Evolutionary conservation across 1,140 invertebrate species (phyloP).

Genomic region (Brevipalpus yothersi): DNA sequence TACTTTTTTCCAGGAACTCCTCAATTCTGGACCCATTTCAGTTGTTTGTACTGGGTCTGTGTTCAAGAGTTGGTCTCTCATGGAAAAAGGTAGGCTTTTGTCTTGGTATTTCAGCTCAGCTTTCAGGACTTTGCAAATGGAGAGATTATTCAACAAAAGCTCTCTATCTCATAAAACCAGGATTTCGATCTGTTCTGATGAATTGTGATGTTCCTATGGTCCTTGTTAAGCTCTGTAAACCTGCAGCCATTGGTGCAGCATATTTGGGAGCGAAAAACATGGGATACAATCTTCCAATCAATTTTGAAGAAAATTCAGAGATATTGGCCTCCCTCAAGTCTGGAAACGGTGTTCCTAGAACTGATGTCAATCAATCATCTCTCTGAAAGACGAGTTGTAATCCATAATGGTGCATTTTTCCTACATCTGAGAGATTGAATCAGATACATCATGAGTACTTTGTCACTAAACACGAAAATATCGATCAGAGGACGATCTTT

Average conservation of each 20-base stretch:
- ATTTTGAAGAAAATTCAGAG: not conserved
- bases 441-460: too few relatives aligned
- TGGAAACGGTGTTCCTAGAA: too few relatives aligned
- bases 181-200: not conserved
- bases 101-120: not conserved
- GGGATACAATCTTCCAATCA: not conserved
- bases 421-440: too few relatives aligned
- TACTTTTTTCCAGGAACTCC: too few relatives aligned
- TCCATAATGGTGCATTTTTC: too few relatives aligned
- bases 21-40: conserved; percentile 23
- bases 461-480: too few relatives aligned
- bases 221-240: not conserved
- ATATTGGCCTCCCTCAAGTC: too few relatives aligned
- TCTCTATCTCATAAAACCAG: not conserved
- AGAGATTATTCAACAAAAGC: not conserved
- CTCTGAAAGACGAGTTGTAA: too few relatives aligned
- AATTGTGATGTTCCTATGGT: not conserved
- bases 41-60: conserved; percentile 84
- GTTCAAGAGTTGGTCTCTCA: conserved; percentile 67
- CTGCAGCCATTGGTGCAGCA: not conserved
- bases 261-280: not conserved
- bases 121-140: not conserved
- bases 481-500: too few relatives aligned
- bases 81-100: conserved; percentile 32
- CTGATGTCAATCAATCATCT: too few relatives aligned